Base-by-base conservation (phyloP, 1,140 invertebrate genomes). In the Drosophila paulistorum region DNA sequence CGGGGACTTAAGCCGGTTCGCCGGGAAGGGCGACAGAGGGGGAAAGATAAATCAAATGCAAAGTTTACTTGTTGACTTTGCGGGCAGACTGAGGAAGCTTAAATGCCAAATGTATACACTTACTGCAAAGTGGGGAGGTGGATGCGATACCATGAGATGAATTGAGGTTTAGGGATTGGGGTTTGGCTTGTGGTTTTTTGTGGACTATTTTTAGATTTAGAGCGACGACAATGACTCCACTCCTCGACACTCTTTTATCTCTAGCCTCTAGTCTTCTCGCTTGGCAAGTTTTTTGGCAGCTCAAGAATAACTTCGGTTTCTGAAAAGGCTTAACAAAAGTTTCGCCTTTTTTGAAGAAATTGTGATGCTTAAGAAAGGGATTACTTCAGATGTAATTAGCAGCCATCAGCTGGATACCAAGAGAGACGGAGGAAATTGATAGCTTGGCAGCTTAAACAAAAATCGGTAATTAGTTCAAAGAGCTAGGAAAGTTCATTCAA, bases 11-110 rank as follows among this genome's bases (percentile, higher is more conserved):
- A 17, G 33, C 33, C 10, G 35, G 54, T 33, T 57, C 45, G 20
- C 13, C 23, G 54, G 54, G 17, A 4, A 17, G 3, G 13, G 71
- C 14, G 59, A 35, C 39, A 30, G 30, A 33, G 51, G 54, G 58
- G 66, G 39, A 51, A 58, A 71, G 68, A 77, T 78, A 72, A 80
- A 80, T 81, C 73, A 67, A 71, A 81, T 80, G 78, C 73, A 80
- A 81, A 81, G 78, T 81, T 81, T 81, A 81, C 72, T 81, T 81
- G 78, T 81, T 80, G 78, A 80, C 78, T 80, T 80, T 80, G 72
- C 26, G 73, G 73, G 63, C 66, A 55, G 69, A 13, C 41, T 42
- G 41, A 35, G 39, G 60, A 55, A 64, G 68, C 62, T 70, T 65
- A 65, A 70, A 65, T 70, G 62, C 45, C 54, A 70, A 57, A 58